Conservation (phyloP, 2,113 vertebrate genomes). For the Holacanthus passer region DNA sequence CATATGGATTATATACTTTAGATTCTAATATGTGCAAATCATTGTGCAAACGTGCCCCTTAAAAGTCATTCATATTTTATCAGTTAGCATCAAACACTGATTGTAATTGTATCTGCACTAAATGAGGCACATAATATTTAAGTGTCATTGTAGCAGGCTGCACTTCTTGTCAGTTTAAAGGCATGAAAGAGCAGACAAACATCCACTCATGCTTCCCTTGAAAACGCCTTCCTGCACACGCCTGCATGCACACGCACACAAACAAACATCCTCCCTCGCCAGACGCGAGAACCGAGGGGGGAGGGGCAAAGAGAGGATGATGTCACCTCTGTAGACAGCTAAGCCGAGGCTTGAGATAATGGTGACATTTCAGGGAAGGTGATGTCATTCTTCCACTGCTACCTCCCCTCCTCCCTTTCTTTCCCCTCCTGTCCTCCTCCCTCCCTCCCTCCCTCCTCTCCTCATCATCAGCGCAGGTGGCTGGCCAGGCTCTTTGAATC, state of each 20-base stretch:
- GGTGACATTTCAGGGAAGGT: slow-evolving; percentile 83
- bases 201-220: slow-evolving; percentile 55
- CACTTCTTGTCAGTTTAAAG: slow-evolving; percentile 32
- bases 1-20: background rate
- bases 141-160: slow-evolving; percentile 13
- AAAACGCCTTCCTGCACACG: slow-evolving; percentile 47
- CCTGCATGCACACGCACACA: slow-evolving; percentile 54
- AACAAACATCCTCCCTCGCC: slow-evolving; percentile 60
- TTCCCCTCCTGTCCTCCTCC: background rate
- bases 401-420: slow-evolving; percentile 55
- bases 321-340: slow-evolving; percentile 81
- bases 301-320: slow-evolving; percentile 75
- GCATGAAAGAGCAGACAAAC: slow-evolving; percentile 65
- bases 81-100: background rate
- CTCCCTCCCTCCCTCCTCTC: background rate
- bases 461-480: slow-evolving; percentile 74
- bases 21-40: background rate
- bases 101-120: background rate
- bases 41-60: background rate
- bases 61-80: background rate
- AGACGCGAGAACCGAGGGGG: slow-evolving; percentile 61
- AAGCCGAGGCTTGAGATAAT: slow-evolving; percentile 83
- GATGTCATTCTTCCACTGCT: slow-evolving; percentile 81
- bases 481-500: slow-evolving; percentile 69
- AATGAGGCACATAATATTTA: slow-evolving; percentile 14